Evolutionary conservation across 2,888 invertebrate species (phyloP).

Genomic region (Helicoverpa assulta): DNA sequence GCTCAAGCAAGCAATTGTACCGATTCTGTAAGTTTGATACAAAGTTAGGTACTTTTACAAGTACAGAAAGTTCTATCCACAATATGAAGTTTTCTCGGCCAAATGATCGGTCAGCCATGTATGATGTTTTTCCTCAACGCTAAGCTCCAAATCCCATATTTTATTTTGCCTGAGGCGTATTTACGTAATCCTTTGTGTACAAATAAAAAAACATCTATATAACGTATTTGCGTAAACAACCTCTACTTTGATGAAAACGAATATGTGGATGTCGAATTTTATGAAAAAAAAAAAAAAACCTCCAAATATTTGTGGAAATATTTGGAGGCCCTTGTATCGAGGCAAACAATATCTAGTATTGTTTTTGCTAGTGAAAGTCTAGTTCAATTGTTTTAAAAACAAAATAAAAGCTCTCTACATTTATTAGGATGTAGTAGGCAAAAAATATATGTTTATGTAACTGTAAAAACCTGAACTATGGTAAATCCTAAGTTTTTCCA

Average conservation of each 20-base stretch:
- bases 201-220: constrained; percentile 1
- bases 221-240: constrained; percentile 21
- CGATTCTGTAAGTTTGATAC: constrained; percentile 28
- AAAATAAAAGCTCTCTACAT: background rate
- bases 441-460: too few relatives aligned
- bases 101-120: constrained; percentile 37
- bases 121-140: constrained; percentile 37
- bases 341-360: background rate
- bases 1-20: constrained; percentile 17
- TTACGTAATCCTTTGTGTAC: constrained; percentile 25
- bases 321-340: too few relatives aligned
- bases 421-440: too few relatives aligned
- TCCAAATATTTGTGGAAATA: background rate
- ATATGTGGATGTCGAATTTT: background rate
- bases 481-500: too few relatives aligned
- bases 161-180: constrained; percentile 16
- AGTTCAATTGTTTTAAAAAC: background rate
- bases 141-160: constrained; percentile 4
- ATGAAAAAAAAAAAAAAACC: background rate
- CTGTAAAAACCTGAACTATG: too few relatives aligned
- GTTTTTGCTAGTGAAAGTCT: background rate
- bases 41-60: constrained; percentile 25
- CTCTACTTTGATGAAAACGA: constrained; percentile 7
- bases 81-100: constrained; percentile 30
- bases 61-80: constrained; percentile 29